A percentile compares a stretch with the other conserved stretches of the same genome.
phyloP scores from a whole-genome alignment of 1,140 invertebrate genomes.

The Nylanderia fulva region DNA sequence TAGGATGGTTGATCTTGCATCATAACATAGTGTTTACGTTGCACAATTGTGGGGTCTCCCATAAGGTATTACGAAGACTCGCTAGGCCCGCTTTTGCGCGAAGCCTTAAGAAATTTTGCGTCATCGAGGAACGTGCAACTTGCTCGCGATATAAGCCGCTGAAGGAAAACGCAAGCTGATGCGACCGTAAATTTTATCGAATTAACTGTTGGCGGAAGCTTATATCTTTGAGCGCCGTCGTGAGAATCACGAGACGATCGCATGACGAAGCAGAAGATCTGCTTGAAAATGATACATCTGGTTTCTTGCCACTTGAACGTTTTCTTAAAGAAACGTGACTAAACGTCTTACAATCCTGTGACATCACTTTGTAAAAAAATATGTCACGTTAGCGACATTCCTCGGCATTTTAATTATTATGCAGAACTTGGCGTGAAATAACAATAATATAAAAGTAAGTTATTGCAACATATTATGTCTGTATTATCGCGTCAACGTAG shows the following conservation, averaged over 20 bases:
- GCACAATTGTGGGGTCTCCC: conserved; percentile 40
- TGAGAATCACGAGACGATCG: not conserved
- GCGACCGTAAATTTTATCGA: conserved; percentile 26
- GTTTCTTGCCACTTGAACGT: not conserved
- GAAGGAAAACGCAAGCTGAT: not conserved
- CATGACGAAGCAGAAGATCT: conserved; percentile 21
- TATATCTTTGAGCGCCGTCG: not conserved
- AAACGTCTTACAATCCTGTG: not conserved
- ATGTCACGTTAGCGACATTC: not conserved
- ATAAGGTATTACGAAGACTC: conserved; percentile 47
- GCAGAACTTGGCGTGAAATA: not conserved
- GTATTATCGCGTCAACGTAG: too few relatives aligned
- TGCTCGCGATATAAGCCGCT: not conserved
- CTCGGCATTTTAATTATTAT: not conserved
- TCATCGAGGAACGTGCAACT: not conserved
- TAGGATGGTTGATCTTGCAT: conserved; percentile 57
- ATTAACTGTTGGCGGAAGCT: not conserved
- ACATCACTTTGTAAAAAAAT: too few relatives aligned
- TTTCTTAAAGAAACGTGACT: conserved; percentile 20
- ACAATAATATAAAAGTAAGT: not conserved
- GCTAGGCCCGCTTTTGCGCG: conserved; percentile 12
- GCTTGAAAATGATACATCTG: not conserved
- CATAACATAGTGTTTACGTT: conserved; percentile 40
- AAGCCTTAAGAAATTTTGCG: conserved; percentile 52
- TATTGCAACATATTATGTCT: not conserved